phyloP scores from a whole-genome alignment of 2,113 vertebrate species.

The Chlamydotis undulata region DNA sequence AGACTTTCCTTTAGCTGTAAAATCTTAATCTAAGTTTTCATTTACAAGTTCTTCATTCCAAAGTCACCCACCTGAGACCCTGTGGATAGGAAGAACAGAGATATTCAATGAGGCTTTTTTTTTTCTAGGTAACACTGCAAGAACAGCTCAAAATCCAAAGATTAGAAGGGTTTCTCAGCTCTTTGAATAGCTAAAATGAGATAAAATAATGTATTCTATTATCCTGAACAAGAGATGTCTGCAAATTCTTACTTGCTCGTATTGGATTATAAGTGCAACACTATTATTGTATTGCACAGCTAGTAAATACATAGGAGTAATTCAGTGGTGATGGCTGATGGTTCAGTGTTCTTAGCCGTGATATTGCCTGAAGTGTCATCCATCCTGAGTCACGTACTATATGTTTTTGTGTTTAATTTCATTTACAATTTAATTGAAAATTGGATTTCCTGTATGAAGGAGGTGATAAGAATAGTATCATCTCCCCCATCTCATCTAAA shows the following conservation, averaged over 20 bases:
- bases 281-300: not conserved
- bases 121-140: not conserved
- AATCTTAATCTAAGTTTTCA: not conserved
- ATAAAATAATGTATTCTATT: not conserved
- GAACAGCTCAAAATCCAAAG: not conserved
- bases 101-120: not conserved
- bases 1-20: not conserved
- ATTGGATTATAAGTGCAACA: not conserved
- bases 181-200: not conserved
- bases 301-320: not conserved
- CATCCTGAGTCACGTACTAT: fast-evolving
- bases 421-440: not conserved
- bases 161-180: not conserved
- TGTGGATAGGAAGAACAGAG: not conserved
- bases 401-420: not conserved
- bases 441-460: not conserved
- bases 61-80: not conserved
- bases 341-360: not conserved
- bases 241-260: not conserved
- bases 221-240: not conserved
- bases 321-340: not conserved
- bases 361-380: not conserved
- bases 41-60: not conserved
- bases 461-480: not conserved
- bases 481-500: not conserved